A percentile compares a stretch with the other conserved stretches of the same genome.
These are phyloP conservation scores for Acrocyrtus sp. DNA, from an alignment of 2,888 invertebrate species.

Conservation along the genomic window DNA sequence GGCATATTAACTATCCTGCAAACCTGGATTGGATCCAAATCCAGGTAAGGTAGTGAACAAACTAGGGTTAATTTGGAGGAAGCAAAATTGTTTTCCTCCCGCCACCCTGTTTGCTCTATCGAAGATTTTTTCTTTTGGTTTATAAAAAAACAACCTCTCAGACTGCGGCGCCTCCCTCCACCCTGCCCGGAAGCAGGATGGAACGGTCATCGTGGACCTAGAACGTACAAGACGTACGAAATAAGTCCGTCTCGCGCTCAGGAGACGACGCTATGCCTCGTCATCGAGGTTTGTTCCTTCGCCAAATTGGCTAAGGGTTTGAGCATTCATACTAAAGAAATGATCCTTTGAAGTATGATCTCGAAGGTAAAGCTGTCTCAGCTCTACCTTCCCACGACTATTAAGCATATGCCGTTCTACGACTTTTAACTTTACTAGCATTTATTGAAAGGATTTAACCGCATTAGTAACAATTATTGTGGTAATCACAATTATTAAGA, in stretches of 20 bases:
- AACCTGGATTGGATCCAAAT: no score
- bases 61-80: no score
- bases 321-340: conserved; percentile 44
- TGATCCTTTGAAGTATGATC: conserved; percentile 52
- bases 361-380: conserved; percentile 10
- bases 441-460: no score
- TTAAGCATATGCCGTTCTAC: no score
- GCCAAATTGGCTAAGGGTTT: conserved; percentile 60
- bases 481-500: no score
- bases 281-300: conserved; percentile 63
- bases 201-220: conserved; percentile 62
- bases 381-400: background rate
- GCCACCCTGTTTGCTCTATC: no score
- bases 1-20: no score
- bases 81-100: no score
- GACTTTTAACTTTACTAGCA: no score
- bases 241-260: conserved; percentile 49
- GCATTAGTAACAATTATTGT: no score
- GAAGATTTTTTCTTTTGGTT: conserved; percentile 37
- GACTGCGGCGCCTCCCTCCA: conserved; percentile 61
- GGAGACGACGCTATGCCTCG: conserved; percentile 54
- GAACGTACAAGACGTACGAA: conserved; percentile 24
- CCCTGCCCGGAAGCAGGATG: conserved; percentile 34
- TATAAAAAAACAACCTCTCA: conserved; percentile 54
- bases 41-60: no score